These are phyloP conservation scores for Endomychus coccineus DNA, from an alignment of 2,888 invertebrate genomes.

Conservation along the genomic window DNA sequence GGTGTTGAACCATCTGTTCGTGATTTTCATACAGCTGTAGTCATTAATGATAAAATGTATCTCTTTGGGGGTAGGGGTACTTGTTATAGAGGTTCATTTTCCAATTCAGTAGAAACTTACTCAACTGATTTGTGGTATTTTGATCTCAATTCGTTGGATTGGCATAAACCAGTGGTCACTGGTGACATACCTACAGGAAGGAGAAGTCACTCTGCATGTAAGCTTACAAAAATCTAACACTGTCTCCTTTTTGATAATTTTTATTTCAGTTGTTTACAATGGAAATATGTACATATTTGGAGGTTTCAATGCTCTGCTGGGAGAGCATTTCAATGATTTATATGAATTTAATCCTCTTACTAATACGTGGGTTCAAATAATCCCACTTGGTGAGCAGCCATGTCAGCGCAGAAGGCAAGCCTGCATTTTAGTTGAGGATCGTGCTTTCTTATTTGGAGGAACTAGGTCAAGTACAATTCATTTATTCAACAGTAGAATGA, in stretches of 20 bases:
- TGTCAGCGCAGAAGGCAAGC: slow-evolving; percentile 68
- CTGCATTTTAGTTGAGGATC: slow-evolving; percentile 64
- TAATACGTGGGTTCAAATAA: slow-evolving; percentile 55
- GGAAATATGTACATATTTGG: slow-evolving; percentile 82
- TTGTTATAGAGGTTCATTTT: slow-evolving; percentile 54
- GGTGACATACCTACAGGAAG: slow-evolving; percentile 71
- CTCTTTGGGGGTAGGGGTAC: slow-evolving; percentile 67
- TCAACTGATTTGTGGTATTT: slow-evolving; percentile 69
- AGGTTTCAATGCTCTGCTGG: slow-evolving; percentile 72
- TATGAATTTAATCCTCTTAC: slow-evolving; percentile 61
- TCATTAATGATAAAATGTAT: slow-evolving; percentile 72
- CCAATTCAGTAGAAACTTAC: slow-evolving; percentile 66
- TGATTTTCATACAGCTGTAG: slow-evolving; percentile 84
- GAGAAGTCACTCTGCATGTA: slow-evolving; percentile 88
- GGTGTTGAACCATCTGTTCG: slow-evolving; percentile 50
- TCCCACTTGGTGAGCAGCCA: slow-evolving; percentile 53
- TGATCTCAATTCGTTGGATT: slow-evolving; percentile 62
- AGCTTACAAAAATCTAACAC: slow-evolving; percentile 35
- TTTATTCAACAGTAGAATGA: too few species aligned
- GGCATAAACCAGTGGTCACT: slow-evolving; percentile 55
- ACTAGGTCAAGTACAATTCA: too few species aligned
- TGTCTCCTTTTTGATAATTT: neutral
- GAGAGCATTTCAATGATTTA: slow-evolving; percentile 78
- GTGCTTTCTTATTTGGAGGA: slow-evolving; percentile 82
- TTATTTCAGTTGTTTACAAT: slow-evolving; percentile 60